Base-by-base conservation (phyloP, 2,888 invertebrate genomes). In the Automeris io region DNA sequence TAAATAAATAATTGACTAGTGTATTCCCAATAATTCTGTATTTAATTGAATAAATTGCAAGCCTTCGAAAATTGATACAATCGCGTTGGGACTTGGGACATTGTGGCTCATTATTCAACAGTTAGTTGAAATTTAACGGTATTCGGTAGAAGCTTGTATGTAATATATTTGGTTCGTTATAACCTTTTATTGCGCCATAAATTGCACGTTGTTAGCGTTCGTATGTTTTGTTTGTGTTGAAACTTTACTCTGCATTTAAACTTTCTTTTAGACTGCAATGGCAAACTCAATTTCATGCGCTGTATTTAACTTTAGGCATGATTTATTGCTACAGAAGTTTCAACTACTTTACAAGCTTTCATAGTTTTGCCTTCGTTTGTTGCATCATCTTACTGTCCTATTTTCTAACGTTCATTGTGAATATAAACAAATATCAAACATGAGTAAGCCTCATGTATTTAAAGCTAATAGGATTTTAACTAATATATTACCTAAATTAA, bases 181-280 rank as follows among this genome's bases (percentile, higher is more conserved):
- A 21, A 34, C 33, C 34, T 44, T 43, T 43, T 40, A 46, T 40
- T 41, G 22, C 35, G 18, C 12, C 32, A 37, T 44, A 46, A 44
- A 42, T 46, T 39, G 24, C 26, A 21, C 26, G 23, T 31, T 35
- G 39, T 35, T 43, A 36, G 24, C 39, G 33, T 24, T 18, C 22
- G 16, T 32, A 19, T 25, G 33, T 33, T 33, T 18, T 24, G 33
- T 38, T 33, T 32, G 25, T 38, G 18, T 24, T 38, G 12, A 23
- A 25, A 19, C 13, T 9, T 32, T 32, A 25, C 24, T 38, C 33
- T 9, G 12, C 21, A 9, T 9, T 8, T 36, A 26, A 36, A 36
- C 12, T 26, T 34, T 22, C 34, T 13, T 22, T 24, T 9, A 9
- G 12, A 24, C n/a, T 16, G 5, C 13, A n/a, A 13, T 33, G 11